phyloP scores from a whole-genome alignment of 2,797 vertebrate genomes.

The Melanotaenia nigrans region DNA sequence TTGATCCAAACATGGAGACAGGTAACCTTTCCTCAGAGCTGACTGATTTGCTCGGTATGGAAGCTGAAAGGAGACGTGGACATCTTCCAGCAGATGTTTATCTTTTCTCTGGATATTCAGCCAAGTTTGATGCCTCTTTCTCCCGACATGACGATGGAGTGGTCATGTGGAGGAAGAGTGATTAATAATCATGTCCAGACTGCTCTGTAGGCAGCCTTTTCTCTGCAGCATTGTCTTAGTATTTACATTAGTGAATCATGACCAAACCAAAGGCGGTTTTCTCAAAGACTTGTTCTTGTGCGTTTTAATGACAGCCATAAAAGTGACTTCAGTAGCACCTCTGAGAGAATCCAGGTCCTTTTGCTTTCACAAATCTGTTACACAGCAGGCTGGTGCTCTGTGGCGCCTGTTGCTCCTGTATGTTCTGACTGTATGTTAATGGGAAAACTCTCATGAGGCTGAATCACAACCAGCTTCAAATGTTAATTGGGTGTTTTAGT shows the following conservation, averaged over 20 bases:
- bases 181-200: not conserved
- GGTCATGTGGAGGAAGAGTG: conserved; percentile 11
- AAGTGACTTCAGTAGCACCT: too few relatives aligned
- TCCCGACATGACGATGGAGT: not conserved
- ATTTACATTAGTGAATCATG: conserved; percentile 39
- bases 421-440: conserved; percentile 61
- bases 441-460: conserved; percentile 49
- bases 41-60: conserved; percentile 15
- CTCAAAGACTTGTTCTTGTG: conserved; percentile 24
- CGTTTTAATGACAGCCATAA: too few relatives aligned
- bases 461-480: conserved; percentile 62
- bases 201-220: conserved; percentile 14
- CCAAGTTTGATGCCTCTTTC: conserved; percentile 9
- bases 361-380: not conserved
- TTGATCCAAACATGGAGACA: conserved; percentile 36
- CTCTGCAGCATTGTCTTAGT: conserved; percentile 31
- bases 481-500: conserved; percentile 73
- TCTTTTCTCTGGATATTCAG: not conserved
- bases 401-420: conserved; percentile 62
- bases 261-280: conserved; percentile 24
- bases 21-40: conserved; percentile 1
- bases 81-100: not conserved
- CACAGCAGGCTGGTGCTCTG: conserved; percentile 15
- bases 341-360: too few relatives aligned
- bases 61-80: conserved; percentile 9